Conservation (phyloP, 2,797 vertebrate species). For the Tamandua tetradactyla region DNA sequence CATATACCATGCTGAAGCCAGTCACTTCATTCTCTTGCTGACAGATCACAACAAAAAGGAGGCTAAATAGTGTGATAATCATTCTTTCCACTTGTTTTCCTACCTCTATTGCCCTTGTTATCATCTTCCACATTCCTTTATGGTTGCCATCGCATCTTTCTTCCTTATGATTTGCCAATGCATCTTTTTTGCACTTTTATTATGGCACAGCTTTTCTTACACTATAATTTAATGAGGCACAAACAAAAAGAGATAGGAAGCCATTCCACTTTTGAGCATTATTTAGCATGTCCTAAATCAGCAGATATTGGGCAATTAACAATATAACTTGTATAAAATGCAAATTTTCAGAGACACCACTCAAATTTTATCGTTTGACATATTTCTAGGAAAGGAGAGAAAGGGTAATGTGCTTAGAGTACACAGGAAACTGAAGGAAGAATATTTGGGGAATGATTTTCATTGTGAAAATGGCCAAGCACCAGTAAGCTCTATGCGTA, state of each 20-base stretch:
- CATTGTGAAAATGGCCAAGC: not conserved
- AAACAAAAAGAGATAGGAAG: constrained; percentile 28
- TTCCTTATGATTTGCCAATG: constrained; percentile 39
- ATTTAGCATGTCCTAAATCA: constrained; percentile 10
- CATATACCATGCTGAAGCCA: not conserved
- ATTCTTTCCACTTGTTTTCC: constrained; percentile 14
- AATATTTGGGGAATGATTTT: constrained; percentile 46
- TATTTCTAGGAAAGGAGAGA: not conserved
- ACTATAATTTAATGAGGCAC: constrained; percentile 58
- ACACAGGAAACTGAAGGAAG: not conserved
- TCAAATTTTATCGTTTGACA: constrained; percentile 25
- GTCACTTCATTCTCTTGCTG: not conserved
- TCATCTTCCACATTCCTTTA: not conserved
- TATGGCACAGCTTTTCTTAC: not conserved
- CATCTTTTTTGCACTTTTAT: not conserved
- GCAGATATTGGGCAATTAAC: constrained; percentile 37
- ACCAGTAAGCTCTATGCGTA: constrained; percentile 4
- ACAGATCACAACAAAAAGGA: not conserved
- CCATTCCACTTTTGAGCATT: not conserved
- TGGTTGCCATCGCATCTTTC: not conserved
- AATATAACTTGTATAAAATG: constrained; percentile 51
- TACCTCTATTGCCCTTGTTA: not conserved
- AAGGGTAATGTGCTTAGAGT: not conserved
- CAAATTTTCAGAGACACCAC: not conserved
- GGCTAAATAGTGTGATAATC: not conserved